phyloP scores from a whole-genome alignment of 2,113 vertebrate species.

The Falco punctatus region DNA sequence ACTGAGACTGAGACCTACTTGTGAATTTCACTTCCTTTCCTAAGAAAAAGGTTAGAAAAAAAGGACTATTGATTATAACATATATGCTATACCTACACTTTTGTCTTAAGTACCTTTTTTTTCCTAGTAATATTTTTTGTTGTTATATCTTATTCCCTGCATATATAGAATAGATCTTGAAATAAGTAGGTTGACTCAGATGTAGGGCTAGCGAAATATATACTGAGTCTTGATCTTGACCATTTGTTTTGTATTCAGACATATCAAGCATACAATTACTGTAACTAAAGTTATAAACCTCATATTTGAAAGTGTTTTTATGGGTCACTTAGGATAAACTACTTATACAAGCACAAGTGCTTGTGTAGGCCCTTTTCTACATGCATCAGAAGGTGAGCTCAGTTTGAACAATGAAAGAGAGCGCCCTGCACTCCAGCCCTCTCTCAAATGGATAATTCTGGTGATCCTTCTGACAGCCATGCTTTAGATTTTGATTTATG shows the following conservation, averaged over 20 bases:
- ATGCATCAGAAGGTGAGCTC: constrained; percentile 80
- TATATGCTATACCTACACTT: background rate
- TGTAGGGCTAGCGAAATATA: background rate
- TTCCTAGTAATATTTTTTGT: background rate
- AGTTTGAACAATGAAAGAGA: constrained; percentile 77
- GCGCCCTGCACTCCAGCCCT: constrained; percentile 84
- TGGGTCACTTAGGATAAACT: constrained; percentile 87
- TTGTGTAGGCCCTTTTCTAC: constrained; percentile 80
- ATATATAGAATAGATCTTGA: background rate
- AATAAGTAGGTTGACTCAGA: background rate
- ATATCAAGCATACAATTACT: constrained; percentile 79
- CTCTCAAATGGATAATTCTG: constrained; percentile 99
- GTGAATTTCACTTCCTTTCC: background rate
- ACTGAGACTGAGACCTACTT: background rate
- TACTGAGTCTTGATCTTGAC: constrained; percentile 23
- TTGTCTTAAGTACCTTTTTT: background rate
- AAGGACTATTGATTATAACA: background rate
- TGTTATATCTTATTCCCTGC: background rate
- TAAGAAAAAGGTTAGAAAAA: background rate
- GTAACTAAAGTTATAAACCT: constrained; percentile 78
- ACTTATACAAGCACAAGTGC: constrained; percentile 77
- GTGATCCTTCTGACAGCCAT: constrained; percentile 97
- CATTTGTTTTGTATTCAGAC: constrained; percentile 78
- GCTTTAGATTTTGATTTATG: constrained; percentile 99
- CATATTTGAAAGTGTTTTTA: constrained; percentile 79